Evolutionary conservation across 2,888 invertebrate genomes (phyloP), one percentile per base, ranked within the genome.

Genomic region (Eubasilissa splendida): DNA sequence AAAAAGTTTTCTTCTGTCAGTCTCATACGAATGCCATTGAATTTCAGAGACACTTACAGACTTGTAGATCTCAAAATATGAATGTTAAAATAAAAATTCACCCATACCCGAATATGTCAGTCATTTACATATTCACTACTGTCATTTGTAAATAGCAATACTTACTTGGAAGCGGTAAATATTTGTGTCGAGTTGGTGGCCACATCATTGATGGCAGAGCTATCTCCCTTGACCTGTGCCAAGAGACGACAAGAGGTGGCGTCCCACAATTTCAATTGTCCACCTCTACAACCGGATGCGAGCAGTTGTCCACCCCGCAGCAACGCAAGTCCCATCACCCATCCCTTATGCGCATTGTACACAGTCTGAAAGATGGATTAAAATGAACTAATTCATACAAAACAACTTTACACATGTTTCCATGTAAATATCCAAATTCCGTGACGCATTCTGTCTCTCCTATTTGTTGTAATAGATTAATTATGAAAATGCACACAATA

Each of bases 291-390:
- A 84, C 94, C 95, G 85, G 94, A 94, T 82, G 95, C 90, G 86
- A 96, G 89, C 73, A 92, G 89, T 86, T 91, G 91, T 77, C 90
- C 89, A 82, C 86, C 90, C 84, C 87, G 91, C 87, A 88, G 89
- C 85, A 90, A 91, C 87, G 91, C 92, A 87, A 96, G 90, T 79
- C 95, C 96, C 84, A 95, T 94, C 85, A 96, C 94, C 96, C 96
- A 96, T 86, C 96, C 96, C 87, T 95, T 95, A 90, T 96, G 96
- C 73, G 96, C 96, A 88, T 95, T 94, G 88, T 95, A 96, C 83
- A 96, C 90, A 42, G 93, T 93, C 91, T 93, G 86, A 14, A 87
- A 86, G 10, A 14, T 33, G 58, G n/a, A 11, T 8, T 10, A 58
- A 58, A 58, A 3, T n/a, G 7, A 1, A 42, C 42, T 42, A 7